phyloP scores from a whole-genome alignment of 2,888 invertebrate species.

The Microchrysa polita region DNA sequence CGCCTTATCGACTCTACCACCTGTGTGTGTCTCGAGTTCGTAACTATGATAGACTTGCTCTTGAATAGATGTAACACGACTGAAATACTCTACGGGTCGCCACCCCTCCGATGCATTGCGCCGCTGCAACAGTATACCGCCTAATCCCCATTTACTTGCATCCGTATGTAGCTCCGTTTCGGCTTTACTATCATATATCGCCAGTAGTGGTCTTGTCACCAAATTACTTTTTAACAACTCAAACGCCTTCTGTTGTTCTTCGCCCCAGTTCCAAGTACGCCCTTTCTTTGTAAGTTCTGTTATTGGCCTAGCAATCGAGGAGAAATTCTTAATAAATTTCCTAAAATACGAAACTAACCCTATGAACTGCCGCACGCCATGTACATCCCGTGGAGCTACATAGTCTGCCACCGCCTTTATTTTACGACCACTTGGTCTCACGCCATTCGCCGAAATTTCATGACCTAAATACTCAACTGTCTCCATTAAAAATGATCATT shows the following conservation, averaged over 20 bases:
- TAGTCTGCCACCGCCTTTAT: not conserved
- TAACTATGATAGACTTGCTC: no score
- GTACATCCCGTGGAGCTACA: not conserved
- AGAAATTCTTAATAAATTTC: no score
- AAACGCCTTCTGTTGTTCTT: constrained; percentile 28
- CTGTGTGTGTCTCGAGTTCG: not conserved
- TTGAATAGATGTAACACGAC: not conserved
- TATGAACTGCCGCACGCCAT: not conserved
- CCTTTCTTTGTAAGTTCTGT: no score
- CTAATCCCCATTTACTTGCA: no score
- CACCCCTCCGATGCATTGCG: no score
- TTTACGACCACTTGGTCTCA: not conserved
- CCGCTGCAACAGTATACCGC: no score
- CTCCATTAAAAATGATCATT: constrained; percentile 51
- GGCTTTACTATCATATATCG: no score
- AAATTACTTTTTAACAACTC: no score
- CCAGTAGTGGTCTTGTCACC: no score
- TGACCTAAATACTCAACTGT: constrained; percentile 50
- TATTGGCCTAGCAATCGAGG: constrained; percentile 43
- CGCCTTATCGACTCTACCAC: not conserved
- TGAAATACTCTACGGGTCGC: no score
- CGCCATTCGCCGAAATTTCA: not conserved
- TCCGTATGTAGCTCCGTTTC: no score
- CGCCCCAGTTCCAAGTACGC: not conserved
- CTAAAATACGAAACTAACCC: no score